Conservation (phyloP, 2,113 vertebrate genomes). For the Shinisaurus crocodilurus region DNA sequence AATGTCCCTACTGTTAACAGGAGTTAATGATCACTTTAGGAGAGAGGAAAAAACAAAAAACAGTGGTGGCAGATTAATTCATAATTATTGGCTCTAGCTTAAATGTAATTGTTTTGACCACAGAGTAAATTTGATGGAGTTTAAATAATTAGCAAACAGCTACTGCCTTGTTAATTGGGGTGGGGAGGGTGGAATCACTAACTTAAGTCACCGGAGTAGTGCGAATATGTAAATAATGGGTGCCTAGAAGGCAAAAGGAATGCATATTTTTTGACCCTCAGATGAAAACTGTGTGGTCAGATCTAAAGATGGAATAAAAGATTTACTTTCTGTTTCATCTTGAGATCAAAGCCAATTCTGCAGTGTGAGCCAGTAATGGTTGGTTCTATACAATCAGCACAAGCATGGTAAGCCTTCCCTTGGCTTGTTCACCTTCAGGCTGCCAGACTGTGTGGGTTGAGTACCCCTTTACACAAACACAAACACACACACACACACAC, state of each 20-base stretch:
- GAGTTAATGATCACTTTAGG: constrained; percentile 5
- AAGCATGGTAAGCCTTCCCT: background rate
- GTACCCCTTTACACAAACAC: no score
- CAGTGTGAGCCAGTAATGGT: constrained; percentile 31
- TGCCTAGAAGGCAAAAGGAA: constrained; percentile 18
- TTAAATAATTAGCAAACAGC: background rate
- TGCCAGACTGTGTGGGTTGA: background rate
- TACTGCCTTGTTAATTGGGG: background rate
- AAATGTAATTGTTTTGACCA: constrained; percentile 38
- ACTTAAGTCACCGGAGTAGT: background rate
- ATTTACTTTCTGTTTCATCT: background rate
- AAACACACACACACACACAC: no score
- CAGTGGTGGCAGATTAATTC: constrained; percentile 35
- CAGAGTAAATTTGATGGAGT: background rate
- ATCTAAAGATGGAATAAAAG: constrained; percentile 8
- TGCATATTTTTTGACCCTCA: background rate
- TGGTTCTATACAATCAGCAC: no score
- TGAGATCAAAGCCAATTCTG: constrained; percentile 27
- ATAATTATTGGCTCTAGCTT: constrained; percentile 27
- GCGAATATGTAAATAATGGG: background rate
- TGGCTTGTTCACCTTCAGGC: background rate
- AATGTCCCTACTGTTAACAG: constrained; percentile 10
- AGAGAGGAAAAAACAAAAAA: background rate
- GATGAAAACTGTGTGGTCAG: background rate
- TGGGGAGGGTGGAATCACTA: background rate